phyloP scores from a whole-genome alignment of 2,888 invertebrate species.

The Ryuthela nishihirai region DNA sequence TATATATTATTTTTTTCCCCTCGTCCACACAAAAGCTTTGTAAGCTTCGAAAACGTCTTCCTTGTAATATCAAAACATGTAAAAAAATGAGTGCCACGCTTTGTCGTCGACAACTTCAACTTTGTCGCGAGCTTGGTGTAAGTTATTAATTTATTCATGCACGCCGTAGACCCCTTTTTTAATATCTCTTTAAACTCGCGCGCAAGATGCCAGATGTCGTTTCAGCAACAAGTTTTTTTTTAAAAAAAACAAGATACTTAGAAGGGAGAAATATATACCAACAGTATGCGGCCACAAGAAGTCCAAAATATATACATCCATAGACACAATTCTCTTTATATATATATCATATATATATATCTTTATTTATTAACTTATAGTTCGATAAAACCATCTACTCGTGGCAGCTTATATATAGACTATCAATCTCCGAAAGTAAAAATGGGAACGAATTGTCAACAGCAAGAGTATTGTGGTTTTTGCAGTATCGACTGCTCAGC shows the following conservation, averaged over 20 bases:
- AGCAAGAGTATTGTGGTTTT: conserved; percentile 22
- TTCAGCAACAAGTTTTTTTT: conserved; percentile 14
- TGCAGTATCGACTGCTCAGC: conserved; percentile 11
- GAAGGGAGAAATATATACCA: conserved; percentile 22
- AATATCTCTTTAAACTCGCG: too few species aligned
- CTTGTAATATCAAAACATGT: conserved; percentile 33
- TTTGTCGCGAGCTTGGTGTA: too few species aligned
- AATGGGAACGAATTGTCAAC: conserved; percentile 28
- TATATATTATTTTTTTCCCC: conserved; percentile 15
- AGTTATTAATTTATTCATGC: too few species aligned
- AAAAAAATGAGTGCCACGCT: conserved; percentile 32
- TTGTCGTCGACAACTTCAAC: too few species aligned
- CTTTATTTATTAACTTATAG: conserved; percentile 30
- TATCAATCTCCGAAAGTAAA: conserved; percentile 28
- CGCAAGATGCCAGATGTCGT: conserved; percentile 22
- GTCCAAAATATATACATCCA: conserved; percentile 32
- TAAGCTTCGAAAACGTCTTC: conserved; percentile 23
- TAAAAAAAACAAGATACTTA: conserved; percentile 25
- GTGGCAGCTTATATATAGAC: conserved; percentile 29
- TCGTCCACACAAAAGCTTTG: too few species aligned
- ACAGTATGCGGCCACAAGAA: conserved; percentile 30
- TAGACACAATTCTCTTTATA: conserved; percentile 22
- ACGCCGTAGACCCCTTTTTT: too few species aligned
- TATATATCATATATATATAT: conserved; percentile 30
- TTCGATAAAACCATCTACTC: conserved; percentile 32